Percentiles rank a stretch among this genome's conserved stretches.
Conservation (phyloP, 1,140 invertebrate genomes). For the Papilio aristodemus region DNA sequence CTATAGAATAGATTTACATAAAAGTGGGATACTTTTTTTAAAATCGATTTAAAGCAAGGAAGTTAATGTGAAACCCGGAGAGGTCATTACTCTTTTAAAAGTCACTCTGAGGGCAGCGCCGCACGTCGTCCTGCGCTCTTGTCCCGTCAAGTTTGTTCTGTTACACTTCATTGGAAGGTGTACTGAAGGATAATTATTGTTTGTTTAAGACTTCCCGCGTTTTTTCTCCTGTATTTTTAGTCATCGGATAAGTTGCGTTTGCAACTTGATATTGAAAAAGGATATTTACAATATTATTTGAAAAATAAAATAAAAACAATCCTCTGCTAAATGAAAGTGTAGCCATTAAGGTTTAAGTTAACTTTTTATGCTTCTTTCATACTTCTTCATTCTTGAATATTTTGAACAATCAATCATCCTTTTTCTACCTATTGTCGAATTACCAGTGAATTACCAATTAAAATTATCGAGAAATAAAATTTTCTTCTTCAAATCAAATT, state of each 20-base stretch:
- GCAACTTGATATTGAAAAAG: background rate
- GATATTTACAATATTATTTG: background rate
- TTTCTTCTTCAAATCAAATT: no score
- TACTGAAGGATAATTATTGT: background rate
- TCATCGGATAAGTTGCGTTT: background rate
- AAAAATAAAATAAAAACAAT: background rate
- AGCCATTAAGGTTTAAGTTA: no score
- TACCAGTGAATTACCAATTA: no score
- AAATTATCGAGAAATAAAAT: no score
- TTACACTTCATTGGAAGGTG: background rate
- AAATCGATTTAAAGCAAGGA: no score
- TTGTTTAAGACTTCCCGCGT: background rate
- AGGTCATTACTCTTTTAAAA: constrained; percentile 1
- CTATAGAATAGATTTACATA: no score
- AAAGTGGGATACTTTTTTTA: no score
- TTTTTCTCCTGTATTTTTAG: background rate
- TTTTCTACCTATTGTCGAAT: no score
- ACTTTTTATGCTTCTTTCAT: no score
- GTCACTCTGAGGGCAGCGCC: background rate
- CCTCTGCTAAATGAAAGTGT: no score
- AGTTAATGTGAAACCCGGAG: constrained; percentile 1
- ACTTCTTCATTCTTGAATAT: no score
- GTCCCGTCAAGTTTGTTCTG: constrained; percentile 1
- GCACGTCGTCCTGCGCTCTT: constrained; percentile 1
- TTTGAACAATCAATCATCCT: no score